phyloP scores from a whole-genome alignment of 2,888 invertebrate species.

The Eurois occulta region DNA sequence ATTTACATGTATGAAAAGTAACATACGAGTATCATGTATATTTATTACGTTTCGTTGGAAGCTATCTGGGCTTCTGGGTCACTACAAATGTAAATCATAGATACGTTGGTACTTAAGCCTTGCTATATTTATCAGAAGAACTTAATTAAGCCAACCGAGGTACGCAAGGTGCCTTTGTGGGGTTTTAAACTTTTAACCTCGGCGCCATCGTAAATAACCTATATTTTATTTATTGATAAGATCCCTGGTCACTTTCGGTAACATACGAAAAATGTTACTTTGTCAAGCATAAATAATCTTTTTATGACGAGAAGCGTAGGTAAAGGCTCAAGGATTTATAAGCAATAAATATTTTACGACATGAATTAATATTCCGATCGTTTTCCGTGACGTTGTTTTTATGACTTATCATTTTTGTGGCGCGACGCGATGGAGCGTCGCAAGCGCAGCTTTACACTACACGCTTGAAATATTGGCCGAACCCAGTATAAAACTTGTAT shows the following conservation, averaged over 20 bases:
- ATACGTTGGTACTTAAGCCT: conserved; percentile 58
- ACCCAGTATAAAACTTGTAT: conserved; percentile 85
- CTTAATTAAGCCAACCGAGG: conserved; percentile 74
- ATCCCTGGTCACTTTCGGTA: conserved; percentile 86
- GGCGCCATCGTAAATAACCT: conserved; percentile 87
- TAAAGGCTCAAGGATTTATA: conserved; percentile 91
- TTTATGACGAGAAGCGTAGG: conserved; percentile 90
- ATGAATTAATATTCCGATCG: conserved; percentile 90
- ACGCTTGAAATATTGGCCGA: conserved; percentile 84
- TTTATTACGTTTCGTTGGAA: conserved; percentile 63
- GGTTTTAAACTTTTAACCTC: conserved; percentile 76
- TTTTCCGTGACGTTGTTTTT: conserved; percentile 90
- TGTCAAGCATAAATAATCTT: conserved; percentile 90
- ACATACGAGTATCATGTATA: conserved; percentile 47
- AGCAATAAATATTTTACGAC: conserved; percentile 91
- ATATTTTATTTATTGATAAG: conserved; percentile 89
- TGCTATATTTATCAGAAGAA: conserved; percentile 70
- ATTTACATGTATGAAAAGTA: conserved; percentile 25
- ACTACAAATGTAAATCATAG: conserved; percentile 71
- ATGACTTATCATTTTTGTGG: conserved; percentile 90
- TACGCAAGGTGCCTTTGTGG: conserved; percentile 70
- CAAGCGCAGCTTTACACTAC: conserved; percentile 78
- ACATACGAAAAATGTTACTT: conserved; percentile 90
- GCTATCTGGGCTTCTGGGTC: conserved; percentile 73
- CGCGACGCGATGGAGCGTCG: conserved; percentile 80